phyloP scores from a whole-genome alignment of 2,888 invertebrate species.

The Caenorhabditis auriculariae region DNA sequence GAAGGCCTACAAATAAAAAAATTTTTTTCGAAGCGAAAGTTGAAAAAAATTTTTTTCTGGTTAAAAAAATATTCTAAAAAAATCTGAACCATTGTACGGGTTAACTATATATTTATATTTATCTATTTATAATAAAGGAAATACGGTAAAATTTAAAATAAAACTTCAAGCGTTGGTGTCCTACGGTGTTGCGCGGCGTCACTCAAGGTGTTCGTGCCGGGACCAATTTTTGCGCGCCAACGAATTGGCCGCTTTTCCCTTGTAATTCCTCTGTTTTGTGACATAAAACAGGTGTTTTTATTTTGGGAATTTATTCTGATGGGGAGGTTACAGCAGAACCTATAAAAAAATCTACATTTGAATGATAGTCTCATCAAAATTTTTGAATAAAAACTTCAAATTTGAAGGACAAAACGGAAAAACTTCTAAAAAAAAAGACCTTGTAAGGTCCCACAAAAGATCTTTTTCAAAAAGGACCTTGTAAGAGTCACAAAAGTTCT shows the following conservation, averaged over 20 bases:
- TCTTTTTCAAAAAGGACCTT: no score
- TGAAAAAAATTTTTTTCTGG: not conserved
- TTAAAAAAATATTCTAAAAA: conserved; percentile 1
- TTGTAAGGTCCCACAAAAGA: no score
- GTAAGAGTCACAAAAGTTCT: no score
- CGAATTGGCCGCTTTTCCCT: conserved; percentile 40
- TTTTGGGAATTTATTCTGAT: no score
- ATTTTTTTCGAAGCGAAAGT: conserved; percentile 1
- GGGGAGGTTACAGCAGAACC: no score
- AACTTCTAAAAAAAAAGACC: no score
- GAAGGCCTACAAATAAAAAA: not conserved
- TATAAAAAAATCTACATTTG: no score
- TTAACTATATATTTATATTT: not conserved
- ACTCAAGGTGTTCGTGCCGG: conserved; percentile 20
- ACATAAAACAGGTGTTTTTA: no score
- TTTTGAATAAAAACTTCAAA: no score
- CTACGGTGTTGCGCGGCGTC: conserved; percentile 42
- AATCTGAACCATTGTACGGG: conserved; percentile 1
- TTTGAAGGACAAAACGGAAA: no score
- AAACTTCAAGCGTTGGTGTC: conserved; percentile 26
- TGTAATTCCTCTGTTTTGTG: no score
- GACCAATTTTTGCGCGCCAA: conserved; percentile 28
- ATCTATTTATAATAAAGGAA: not conserved
- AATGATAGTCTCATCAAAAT: no score
- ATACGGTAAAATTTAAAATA: conserved; percentile 3